Evolutionary conservation across 1,140 invertebrate genomes (phyloP), one percentile per base, ranked within the genome.

Genomic region (Samia ricini): DNA sequence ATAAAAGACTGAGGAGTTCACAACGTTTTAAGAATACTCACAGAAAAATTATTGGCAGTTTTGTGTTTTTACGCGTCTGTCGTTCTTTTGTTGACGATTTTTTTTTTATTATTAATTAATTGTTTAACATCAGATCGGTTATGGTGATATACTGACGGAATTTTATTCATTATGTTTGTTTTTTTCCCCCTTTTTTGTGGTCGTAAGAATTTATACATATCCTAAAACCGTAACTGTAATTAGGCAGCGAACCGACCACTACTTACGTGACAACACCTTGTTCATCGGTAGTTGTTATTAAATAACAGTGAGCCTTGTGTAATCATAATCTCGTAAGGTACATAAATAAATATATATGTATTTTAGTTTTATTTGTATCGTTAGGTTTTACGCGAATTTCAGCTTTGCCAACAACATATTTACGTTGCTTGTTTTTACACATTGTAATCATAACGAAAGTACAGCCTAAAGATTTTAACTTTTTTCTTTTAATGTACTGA

Each of bases 401-500:
- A 79, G 88, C 88, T 90, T 90, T 85, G 88, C 82, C 85, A 82
- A 90, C 85, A 82, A 90, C 81, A 84, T 88, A 81, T 72, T 88
- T 90, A 80, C 85, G 88, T 90, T 90, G 88, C 88, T 90, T 88
- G 10, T n/a, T 15, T n/a, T 52, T 52, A 88, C 82, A 85, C 82
- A 85, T 88, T 84, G 83, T 88, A 88, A 88, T 84, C 85, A 84
- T 88, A 83, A 10, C 74, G 79, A 86, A 85, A 88, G 85, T 88
- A 90, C 85, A 90, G 88, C 85, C 85, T 90, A 90, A 88, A 85
- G 88, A 90, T 88, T 90, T 90, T 90, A 90, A 90, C 83, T 71
- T 81, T 81, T 83, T 81, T 76, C 83, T 88, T 87, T 87, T 48
- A 48, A 83, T 86, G 87, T 81, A 80, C 88, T 90, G 88, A 88